phyloP scores from a whole-genome alignment of 2,888 invertebrate genomes.

The Campoletis raptor region DNA sequence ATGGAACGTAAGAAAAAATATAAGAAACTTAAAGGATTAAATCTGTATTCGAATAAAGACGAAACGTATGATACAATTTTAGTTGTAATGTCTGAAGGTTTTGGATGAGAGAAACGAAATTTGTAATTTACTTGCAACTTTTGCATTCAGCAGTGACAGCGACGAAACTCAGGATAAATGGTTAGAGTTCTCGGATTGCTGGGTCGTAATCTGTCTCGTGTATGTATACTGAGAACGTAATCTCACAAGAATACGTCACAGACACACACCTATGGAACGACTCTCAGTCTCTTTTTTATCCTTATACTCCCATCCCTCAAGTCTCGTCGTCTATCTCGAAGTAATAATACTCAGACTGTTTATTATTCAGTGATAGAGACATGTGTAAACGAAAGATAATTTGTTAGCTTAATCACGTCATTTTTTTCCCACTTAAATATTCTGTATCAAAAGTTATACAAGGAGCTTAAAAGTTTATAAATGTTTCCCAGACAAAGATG shows the following conservation, averaged over 20 bases:
- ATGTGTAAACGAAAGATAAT: slow-evolving; percentile 36
- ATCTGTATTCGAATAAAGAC: not conserved
- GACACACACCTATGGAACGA: not conserved
- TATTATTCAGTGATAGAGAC: slow-evolving; percentile 39
- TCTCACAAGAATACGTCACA: slow-evolving; percentile 23
- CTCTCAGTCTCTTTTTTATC: not conserved
- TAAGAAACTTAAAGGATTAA: too few species aligned
- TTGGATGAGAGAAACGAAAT: not conserved
- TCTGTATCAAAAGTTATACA: not conserved
- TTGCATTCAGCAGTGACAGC: not conserved
- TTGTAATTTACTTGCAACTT: not conserved
- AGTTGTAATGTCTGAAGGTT: not conserved
- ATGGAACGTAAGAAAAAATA: too few species aligned
- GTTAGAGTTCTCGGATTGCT: slow-evolving; percentile 51
- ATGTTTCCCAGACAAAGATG: not conserved
- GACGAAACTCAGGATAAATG: slow-evolving; percentile 44
- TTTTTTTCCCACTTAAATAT: not conserved
- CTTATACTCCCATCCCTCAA: not conserved
- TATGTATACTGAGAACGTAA: slow-evolving; percentile 56
- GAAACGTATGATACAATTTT: not conserved
- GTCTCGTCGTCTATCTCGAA: slow-evolving; percentile 24
- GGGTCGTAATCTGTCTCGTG: slow-evolving; percentile 50
- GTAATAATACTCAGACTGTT: slow-evolving; percentile 36
- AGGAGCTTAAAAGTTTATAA: not conserved
- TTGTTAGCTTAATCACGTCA: not conserved